Evolutionary conservation across 2,113 vertebrate genomes (phyloP).

Genomic region (Boleophthalmus pectinirostris): DNA sequence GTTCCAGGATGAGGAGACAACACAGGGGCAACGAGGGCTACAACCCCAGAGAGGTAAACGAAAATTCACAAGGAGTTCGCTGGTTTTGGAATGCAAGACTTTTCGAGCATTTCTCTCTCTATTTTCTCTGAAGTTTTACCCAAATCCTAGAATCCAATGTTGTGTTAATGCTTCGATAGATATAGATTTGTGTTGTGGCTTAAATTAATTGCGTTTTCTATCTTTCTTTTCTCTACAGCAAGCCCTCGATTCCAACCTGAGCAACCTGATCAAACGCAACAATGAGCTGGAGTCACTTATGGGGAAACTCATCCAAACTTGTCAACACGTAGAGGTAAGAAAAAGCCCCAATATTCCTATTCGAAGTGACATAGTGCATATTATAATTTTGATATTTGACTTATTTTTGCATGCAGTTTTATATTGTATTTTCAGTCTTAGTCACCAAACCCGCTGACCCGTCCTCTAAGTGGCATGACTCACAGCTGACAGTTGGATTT

Average conservation of each 20-base stretch:
- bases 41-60: slow-evolving; percentile 27
- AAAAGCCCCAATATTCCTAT: background rate
- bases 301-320: slow-evolving; percentile 94
- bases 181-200: background rate
- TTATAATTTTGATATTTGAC: no score
- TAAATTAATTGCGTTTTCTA: background rate
- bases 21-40: slow-evolving; percentile 63
- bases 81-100: slow-evolving; percentile 5
- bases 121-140: background rate
- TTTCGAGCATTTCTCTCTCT: background rate
- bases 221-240: slow-evolving; percentile 76
- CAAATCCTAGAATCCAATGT: no score
- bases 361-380: background rate
- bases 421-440: background rate
- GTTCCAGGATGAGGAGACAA: slow-evolving; percentile 70
- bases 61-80: background rate
- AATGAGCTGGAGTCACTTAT: slow-evolving; percentile 93
- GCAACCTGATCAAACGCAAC: slow-evolving; percentile 92
- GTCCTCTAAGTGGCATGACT: background rate
- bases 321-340: slow-evolving; percentile 96
- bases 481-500: background rate
- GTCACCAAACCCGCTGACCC: background rate
- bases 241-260: slow-evolving; percentile 93
- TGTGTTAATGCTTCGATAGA: no score
- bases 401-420: background rate